Evolutionary conservation across 2,888 invertebrate species (phyloP), one percentile per base, ranked within the genome.

Genomic region (Fragum whitleyi): DNA sequence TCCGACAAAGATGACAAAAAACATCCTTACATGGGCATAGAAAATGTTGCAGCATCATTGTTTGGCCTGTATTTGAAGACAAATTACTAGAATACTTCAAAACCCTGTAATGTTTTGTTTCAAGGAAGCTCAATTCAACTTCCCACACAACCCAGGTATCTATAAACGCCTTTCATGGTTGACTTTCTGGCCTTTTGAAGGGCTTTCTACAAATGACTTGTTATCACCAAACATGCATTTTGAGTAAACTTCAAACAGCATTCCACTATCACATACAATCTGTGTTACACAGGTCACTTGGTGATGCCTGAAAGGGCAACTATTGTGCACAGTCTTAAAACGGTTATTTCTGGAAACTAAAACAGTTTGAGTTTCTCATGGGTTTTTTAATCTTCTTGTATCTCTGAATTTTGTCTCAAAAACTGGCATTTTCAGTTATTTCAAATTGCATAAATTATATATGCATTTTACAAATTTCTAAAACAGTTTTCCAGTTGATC

Each of bases 141-240:
- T 57, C 28, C 53, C 11, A 23, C 28, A 32, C 62, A 62, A 62
- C 62, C 62, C 14, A 62, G 28, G 16, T 62, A 62, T 62, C 62
- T 62, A 32, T 19, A 11, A 29, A 14, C 36, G 62, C 62, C 62
- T 62, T n/a, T 62, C 62, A 32, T 32, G 36, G 32, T 62, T 62
- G 62, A 62, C 62, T 62, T 28, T 62, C n/a, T 32, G 3, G 62
- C 32, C 62, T 62, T 32, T 62, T 29, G 29, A 62, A 62, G 62
- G 62, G 28, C 32, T 32, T 14, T n/a, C n/a, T 62, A 62, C 23
- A 28, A 62, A 11, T 62, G 32, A 19, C 23, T 32, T 62, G 62
- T 62, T 62, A 62, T 62, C 62, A 28, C 62, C 14, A 62, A 62
- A 62, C 62, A 62, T 62, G 62, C 62, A 62, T 62, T 62, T 36